These are phyloP conservation scores for Pygathrix nemaeus DNA, from an alignment of 2,113 vertebrate species.

Conservation along the genomic window DNA sequence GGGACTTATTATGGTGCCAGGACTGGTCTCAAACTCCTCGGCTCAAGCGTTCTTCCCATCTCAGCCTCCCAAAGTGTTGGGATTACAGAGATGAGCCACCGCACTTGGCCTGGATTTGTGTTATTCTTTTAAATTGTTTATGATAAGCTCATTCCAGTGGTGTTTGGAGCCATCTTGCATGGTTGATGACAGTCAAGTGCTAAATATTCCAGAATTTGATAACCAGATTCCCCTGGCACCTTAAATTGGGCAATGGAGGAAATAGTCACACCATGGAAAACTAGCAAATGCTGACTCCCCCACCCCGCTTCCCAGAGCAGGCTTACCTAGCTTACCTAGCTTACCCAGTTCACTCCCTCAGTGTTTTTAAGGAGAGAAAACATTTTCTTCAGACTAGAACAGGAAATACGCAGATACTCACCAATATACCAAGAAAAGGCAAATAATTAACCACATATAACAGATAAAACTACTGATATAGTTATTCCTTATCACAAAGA, in stretches of 20 bases:
- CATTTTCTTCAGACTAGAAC: background rate
- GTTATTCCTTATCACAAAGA: background rate
- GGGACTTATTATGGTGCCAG: no score
- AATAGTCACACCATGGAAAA: background rate
- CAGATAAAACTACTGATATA: background rate
- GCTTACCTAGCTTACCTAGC: background rate
- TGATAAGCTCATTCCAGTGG: background rate
- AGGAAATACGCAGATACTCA: background rate
- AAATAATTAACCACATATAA: background rate
- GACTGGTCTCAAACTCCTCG: no score
- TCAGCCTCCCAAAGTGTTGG: no score
- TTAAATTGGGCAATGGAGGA: background rate
- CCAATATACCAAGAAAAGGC: background rate
- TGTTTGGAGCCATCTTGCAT: rapidly evolving
- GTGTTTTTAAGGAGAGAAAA: background rate
- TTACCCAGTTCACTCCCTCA: background rate
- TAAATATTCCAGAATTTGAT: background rate
- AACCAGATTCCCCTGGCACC: background rate
- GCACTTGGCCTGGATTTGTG: background rate
- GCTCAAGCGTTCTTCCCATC: no score
- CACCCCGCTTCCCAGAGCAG: background rate
- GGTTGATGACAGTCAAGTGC: background rate
- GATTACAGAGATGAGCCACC: no score
- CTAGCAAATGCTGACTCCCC: background rate
- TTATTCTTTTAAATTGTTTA: background rate